These are phyloP conservation scores for Poliocrania exsul DNA, from an alignment of 2,797 vertebrate genomes.

Conservation along the genomic window DNA sequence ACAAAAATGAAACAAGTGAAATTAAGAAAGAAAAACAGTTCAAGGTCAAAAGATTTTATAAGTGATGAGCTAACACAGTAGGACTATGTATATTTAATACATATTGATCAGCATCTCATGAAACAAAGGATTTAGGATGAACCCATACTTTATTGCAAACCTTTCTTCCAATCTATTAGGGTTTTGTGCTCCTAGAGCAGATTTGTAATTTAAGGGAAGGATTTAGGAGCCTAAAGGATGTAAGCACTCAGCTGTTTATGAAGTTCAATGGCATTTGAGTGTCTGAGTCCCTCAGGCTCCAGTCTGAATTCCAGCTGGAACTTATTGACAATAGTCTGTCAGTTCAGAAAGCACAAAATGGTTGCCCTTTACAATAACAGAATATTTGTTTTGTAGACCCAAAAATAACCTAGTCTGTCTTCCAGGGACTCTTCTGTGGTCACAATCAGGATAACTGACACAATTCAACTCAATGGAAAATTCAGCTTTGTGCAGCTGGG, in stretches of 20 bases:
- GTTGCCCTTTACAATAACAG: slow-evolving; percentile 10
- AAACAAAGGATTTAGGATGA: slow-evolving; percentile 35
- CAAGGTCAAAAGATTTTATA: slow-evolving; percentile 34
- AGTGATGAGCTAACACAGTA: background rate
- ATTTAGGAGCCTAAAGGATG: slow-evolving; percentile 31
- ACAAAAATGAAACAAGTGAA: background rate
- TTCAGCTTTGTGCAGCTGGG: background rate
- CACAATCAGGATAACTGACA: background rate
- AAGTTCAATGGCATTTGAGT: slow-evolving; percentile 56
- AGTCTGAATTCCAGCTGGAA: background rate
- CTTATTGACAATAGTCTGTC: slow-evolving; percentile 32
- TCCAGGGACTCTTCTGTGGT: background rate
- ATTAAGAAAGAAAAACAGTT: background rate
- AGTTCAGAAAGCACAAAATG: slow-evolving; percentile 45
- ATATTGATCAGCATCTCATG: slow-evolving; percentile 19
- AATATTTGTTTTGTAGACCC: background rate
- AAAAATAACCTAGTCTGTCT: background rate
- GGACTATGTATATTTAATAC: background rate
- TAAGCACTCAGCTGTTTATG: slow-evolving; percentile 37
- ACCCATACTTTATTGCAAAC: slow-evolving; percentile 45
- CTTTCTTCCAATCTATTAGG: slow-evolving; percentile 15
- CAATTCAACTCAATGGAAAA: background rate
- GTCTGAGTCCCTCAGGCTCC: slow-evolving; percentile 25
- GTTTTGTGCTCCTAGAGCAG: slow-evolving; percentile 33
- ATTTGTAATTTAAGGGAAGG: slow-evolving; percentile 22